Evolutionary conservation across 2,888 invertebrate genomes (phyloP).

Genomic region (Notocelia uddmanniana): DNA sequence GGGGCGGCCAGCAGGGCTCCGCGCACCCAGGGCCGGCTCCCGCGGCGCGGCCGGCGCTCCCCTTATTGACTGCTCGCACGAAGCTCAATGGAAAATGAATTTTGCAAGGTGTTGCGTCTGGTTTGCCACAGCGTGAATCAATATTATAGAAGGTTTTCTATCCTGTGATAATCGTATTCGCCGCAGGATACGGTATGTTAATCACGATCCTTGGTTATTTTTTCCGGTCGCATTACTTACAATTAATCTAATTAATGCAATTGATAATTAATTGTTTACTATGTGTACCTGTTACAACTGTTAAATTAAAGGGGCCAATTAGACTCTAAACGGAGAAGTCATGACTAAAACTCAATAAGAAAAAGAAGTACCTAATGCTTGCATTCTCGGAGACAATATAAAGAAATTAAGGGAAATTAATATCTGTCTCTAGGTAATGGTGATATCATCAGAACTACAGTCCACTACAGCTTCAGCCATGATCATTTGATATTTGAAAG

Average conservation of each 20-base stretch:
- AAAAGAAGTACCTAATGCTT: no score
- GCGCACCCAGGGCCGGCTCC: conserved; percentile 73
- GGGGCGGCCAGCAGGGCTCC: conserved; percentile 62
- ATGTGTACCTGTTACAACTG: no score
- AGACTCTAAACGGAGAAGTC: not conserved
- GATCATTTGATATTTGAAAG: no score
- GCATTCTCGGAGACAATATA: no score
- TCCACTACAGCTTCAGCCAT: not conserved
- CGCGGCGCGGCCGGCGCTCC: conserved; percentile 58
- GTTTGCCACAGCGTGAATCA: conserved; percentile 32
- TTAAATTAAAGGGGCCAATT: no score
- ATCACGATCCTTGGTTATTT: not conserved
- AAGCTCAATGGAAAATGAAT: conserved; percentile 64
- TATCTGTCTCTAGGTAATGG: no score
- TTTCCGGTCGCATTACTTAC: no score
- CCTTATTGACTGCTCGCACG: conserved; percentile 79
- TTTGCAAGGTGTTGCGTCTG: conserved; percentile 54
- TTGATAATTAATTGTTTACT: no score
- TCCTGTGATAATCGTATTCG: conserved; percentile 45
- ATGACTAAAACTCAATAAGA: no score
- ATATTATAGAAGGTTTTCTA: conserved; percentile 36
- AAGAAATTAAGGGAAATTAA: no score
- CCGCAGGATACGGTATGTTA: conserved; percentile 45
- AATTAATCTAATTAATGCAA: no score
- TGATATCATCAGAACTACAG: not conserved